phyloP scores from a whole-genome alignment of 1,140 invertebrate genomes.

The Semibalanus balanoides region DNA sequence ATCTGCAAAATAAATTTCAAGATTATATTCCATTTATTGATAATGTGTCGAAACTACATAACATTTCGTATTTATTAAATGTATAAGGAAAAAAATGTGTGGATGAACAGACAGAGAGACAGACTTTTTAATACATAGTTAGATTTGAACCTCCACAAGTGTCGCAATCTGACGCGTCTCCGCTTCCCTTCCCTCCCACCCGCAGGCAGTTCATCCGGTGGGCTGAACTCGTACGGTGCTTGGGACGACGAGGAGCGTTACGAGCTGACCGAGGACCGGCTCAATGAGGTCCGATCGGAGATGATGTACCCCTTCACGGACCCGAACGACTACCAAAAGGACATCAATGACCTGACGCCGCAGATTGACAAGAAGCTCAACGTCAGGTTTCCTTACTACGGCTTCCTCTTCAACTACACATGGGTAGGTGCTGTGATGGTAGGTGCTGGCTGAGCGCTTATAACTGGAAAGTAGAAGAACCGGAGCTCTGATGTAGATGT shows the following conservation, averaged over 20 bases:
- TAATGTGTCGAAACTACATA: too few relatives aligned
- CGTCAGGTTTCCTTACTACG: slow-evolving; percentile 84
- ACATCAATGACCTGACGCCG: slow-evolving; percentile 64
- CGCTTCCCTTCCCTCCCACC: background rate
- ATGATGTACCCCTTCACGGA: slow-evolving; percentile 81
- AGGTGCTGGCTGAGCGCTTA: too few relatives aligned
- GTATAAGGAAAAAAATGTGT: too few relatives aligned
- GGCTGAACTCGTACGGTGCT: slow-evolving; percentile 8
- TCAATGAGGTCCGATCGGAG: slow-evolving; percentile 49
- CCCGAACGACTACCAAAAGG: slow-evolving; percentile 61
- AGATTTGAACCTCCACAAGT: too few relatives aligned
- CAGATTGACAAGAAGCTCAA: slow-evolving; percentile 79
- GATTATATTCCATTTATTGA: too few relatives aligned
- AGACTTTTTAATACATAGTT: too few relatives aligned
- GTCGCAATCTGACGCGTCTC: too few relatives aligned
- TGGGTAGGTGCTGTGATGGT: slow-evolving; percentile 40
- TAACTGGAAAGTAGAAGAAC: too few relatives aligned
- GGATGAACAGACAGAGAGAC: too few relatives aligned
- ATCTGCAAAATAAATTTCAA: too few relatives aligned
- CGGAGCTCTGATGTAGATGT: too few relatives aligned
- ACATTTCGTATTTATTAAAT: too few relatives aligned
- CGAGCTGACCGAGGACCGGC: slow-evolving; percentile 41
- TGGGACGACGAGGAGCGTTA: slow-evolving; percentile 18
- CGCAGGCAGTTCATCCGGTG: slow-evolving; percentile 15
- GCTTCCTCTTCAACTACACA: slow-evolving; percentile 86